Evolutionary conservation across 2,797 vertebrate species (phyloP).

Genomic region (Dermochelys coriacea): DNA sequence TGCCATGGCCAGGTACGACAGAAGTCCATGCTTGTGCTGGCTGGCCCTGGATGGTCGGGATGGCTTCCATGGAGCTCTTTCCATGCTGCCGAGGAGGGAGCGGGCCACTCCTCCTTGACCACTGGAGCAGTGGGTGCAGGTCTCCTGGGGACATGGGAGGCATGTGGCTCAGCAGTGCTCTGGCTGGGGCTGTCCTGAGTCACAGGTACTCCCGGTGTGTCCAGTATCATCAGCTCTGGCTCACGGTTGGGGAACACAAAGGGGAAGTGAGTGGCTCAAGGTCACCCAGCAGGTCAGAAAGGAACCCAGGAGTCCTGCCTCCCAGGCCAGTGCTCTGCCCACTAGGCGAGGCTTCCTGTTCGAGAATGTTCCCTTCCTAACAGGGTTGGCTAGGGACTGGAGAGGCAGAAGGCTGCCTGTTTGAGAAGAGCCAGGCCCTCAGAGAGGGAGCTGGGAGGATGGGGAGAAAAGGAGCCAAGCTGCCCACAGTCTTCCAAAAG

Average conservation of each 20-base stretch:
- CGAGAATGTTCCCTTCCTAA: neutral
- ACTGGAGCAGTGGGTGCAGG: neutral
- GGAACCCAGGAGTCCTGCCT: neutral
- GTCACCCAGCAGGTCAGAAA: neutral
- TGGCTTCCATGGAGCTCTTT: neutral
- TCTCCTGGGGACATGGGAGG: neutral
- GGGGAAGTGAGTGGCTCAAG: neutral
- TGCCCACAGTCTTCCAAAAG: neutral
- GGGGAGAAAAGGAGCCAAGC: neutral
- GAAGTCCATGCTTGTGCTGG: neutral
- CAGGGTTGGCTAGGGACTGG: neutral
- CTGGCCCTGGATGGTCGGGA: too few species aligned
- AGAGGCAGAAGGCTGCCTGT: neutral
- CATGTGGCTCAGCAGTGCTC: fast-evolving
- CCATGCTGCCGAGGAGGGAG: neutral
- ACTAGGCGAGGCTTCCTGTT: neutral
- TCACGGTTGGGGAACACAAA: neutral
- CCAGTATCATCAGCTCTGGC: neutral
- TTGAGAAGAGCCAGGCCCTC: neutral
- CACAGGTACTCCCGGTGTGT: neutral
- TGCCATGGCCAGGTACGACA: neutral
- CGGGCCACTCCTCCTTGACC: fast-evolving
- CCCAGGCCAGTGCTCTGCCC: neutral
- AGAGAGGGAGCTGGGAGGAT: neutral
- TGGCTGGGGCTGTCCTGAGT: too few species aligned